Evolutionary conservation across 2,888 invertebrate species (phyloP).

Genomic region (Phortica okadai): DNA sequence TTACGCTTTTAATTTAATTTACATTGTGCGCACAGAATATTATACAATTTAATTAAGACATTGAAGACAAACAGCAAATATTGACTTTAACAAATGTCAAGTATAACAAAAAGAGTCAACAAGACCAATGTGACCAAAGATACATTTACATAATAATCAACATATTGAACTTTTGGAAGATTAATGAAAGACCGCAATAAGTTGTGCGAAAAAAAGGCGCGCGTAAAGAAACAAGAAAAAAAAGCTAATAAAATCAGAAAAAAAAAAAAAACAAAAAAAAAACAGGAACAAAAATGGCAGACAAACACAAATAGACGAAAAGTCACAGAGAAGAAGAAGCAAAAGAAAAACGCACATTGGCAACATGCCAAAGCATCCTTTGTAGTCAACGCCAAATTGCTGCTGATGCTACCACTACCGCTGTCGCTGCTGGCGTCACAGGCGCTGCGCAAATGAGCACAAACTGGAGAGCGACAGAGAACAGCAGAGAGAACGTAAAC

Average conservation of each 20-base stretch:
- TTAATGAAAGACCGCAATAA: neutral
- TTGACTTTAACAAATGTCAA: conserved; percentile 10
- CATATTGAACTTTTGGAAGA: neutral
- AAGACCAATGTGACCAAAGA: neutral
- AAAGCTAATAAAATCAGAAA: neutral
- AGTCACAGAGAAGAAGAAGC: neutral
- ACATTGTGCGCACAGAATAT: neutral
- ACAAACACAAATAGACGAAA: neutral
- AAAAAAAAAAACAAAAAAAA: neutral
- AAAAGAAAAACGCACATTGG: conserved; percentile 5
- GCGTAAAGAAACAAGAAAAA: neutral
- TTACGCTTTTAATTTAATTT: neutral
- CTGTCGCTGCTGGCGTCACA: neutral
- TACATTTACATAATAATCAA: conserved; percentile 17
- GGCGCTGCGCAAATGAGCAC: neutral
- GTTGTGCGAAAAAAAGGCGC: neutral
- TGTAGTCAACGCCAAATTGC: neutral
- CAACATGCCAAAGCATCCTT: conserved; percentile 12
- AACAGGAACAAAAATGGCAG: neutral
- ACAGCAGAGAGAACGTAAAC: neutral
- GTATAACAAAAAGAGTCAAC: neutral
- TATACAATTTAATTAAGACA: conserved; percentile 12
- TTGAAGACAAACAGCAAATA: conserved; percentile 3
- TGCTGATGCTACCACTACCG: neutral
- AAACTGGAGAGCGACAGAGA: neutral